phyloP scores from a whole-genome alignment of 1,140 invertebrate genomes.

The Linepithema humile region DNA sequence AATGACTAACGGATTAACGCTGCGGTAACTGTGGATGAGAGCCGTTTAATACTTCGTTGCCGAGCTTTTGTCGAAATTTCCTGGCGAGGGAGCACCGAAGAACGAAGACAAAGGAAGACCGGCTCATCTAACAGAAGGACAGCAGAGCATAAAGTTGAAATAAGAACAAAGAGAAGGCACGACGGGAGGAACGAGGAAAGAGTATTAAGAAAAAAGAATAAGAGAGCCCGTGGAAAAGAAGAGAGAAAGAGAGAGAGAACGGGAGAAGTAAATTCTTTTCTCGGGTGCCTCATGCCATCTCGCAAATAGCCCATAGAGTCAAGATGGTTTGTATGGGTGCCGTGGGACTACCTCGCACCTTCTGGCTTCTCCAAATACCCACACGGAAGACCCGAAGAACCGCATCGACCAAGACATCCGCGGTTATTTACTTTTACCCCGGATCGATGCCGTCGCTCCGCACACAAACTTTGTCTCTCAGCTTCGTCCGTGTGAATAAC shows the following conservation, averaged over 20 bases:
- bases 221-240: too few relatives aligned
- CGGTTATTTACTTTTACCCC: constrained; percentile 69
- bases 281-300: constrained; percentile 48
- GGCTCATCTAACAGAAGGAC: constrained; percentile 6
- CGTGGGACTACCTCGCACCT: constrained; percentile 66
- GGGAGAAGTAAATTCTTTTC: constrained; percentile 63
- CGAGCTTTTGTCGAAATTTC: constrained; percentile 35
- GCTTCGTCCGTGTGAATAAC: constrained; percentile 39
- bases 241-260: too few relatives aligned
- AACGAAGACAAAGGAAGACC: background rate
- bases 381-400: constrained; percentile 41
- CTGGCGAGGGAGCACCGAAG: background rate
- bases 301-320: constrained; percentile 69
- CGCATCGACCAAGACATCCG: constrained; percentile 27
- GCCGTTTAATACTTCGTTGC: background rate
- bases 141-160: constrained; percentile 15
- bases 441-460: constrained; percentile 55
- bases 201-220: background rate
- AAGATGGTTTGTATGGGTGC: constrained; percentile 65
- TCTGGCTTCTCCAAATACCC: constrained; percentile 55
- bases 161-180: constrained; percentile 3
- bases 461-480: background rate
- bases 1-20: constrained; percentile 17
- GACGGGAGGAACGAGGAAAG: background rate
- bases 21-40: background rate